Base-by-base conservation (phyloP, 2,888 invertebrate genomes). In the Glyphotaelius pellucidus region DNA sequence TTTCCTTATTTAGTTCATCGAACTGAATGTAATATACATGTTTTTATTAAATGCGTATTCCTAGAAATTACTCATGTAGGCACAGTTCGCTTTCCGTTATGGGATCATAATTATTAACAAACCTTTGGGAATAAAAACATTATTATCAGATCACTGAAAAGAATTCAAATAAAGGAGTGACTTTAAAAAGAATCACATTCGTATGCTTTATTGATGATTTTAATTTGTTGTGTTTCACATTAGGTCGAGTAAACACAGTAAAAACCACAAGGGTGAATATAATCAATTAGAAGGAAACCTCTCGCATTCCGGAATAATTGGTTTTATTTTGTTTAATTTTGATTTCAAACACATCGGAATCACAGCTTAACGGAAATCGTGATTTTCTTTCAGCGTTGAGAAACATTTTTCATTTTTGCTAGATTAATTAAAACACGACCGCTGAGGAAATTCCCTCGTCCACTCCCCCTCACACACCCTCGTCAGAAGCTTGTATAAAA, bases 391-490 rank as follows among this genome's bases (percentile, higher is more conserved):
- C 32, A 85, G 14, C 85, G 19, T 85, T 42, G 85, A 42, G n/a
- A 42, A 38, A 42, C 30, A 2, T n/a, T 85, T 85, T 38, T 35
- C n/a, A 19, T 85, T 85, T 85, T 85, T 42, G 42, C 85, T 38
- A 30, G 25, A 85, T 85, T 85, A 85, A 85, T 85, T 85, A 85
- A 85, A 85, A n/a, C 85, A 4, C 25, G 85, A 30, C 19, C 85
- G 38, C 47, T n/a, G 85, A 42, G 42, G 42, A 38, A n/a, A 19
- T 85, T 85, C 85, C 15, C 52, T 1, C 19, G 25, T 19, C 19
- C 52, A 3, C 19, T 5, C 52, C 52, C 7, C 52, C 1, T 67
- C 52, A 5, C 19, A 19, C 52, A 25, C 52, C 52, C 52, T 19
- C 19, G 14, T 14, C 47, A 15, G 47, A 47, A 47, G 25, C 52